Base-by-base conservation (phyloP, 2,888 invertebrate species). In the Drepana falcataria region DNA sequence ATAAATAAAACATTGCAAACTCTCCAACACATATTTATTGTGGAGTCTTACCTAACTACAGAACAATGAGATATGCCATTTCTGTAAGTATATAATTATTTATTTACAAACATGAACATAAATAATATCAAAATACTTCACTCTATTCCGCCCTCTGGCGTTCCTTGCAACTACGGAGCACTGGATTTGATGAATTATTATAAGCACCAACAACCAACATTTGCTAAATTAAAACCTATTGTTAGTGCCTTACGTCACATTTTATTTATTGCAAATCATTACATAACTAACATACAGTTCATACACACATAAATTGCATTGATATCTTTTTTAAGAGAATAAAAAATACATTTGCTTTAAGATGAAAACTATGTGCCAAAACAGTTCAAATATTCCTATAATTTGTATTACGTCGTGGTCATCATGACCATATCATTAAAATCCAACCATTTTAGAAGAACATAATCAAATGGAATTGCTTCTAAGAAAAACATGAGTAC, bases 71-170 rank as follows among this genome's bases (percentile, higher is more conserved):
- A 91, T 90, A 91, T 91, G 90, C 84, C 74, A 75, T 81, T 87
- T 89, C 78, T 84, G 79, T 87, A 81, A 37, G 37, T 21, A 37
- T 37, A 88, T 85, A 87, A 82, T 87, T 77, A 77, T 76, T 73
- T 86, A 89, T 89, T 85, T 89, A 91, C 88, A 89, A 87, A 87
- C 81, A 69, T 80, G 77, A 88, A 85, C 86, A 86, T 90, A 89
- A 87, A 89, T 87, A 84, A 87, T 89, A 91, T 86, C 85, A 89
- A 89, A 89, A 88, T 89, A 88, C 84, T 79, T 79, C 69, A 74
- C 55, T 66, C 21, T 75, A 64, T 68, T 63, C 65, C 68, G 59
- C 65, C 57, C 62, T 51, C 53, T 48, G 37, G 57, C 56, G 60
- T 64, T 59, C 64, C 54, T 60, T 59, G 60, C 65, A 54, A 55